Percentiles rank a stretch among this genome's conserved stretches.
Evolutionary conservation across 1,140 invertebrate genomes (phyloP).

Genomic region (Ephestia elutella): DNA sequence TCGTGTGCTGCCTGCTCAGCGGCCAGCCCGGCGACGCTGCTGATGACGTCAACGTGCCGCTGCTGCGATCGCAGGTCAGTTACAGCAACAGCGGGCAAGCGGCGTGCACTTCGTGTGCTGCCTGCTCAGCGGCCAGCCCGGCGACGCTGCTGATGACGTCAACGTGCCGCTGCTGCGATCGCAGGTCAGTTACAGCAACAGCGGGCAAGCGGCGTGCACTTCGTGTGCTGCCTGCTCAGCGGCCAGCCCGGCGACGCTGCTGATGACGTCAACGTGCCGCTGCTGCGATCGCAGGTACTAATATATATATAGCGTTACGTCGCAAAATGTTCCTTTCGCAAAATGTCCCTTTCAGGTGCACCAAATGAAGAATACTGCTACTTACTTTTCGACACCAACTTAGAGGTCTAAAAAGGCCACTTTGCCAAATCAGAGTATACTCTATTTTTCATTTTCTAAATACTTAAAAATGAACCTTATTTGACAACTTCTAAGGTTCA

Average conservation of each 20-base stretch:
- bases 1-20: conserved; percentile 92
- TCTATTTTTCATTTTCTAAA: too few relatives aligned
- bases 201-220: conserved; percentile 77
- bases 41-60: conserved; percentile 88
- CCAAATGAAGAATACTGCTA: too few relatives aligned
- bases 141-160: conserved; percentile 79
- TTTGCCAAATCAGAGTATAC: too few relatives aligned
- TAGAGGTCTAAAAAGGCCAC: too few relatives aligned
- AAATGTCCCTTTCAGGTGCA: too few relatives aligned
- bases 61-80: conserved; percentile 87
- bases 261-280: conserved; percentile 88
- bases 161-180: conserved; percentile 91
- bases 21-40: conserved; percentile 74
- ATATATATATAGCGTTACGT: too few relatives aligned
- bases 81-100: conserved; percentile 40
- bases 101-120: conserved; percentile 90
- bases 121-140: conserved; percentile 81
- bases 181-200: conserved; percentile 75
- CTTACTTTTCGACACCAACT: too few relatives aligned
- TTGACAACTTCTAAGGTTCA: too few relatives aligned
- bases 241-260: conserved; percentile 74
- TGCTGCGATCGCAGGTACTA: conserved; percentile 91
- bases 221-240: conserved; percentile 92
- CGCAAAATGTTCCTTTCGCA: too few relatives aligned
- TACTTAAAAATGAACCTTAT: too few relatives aligned